Base-by-base conservation (phyloP, 2,113 vertebrate genomes). In the Apistogramma diplotaenia region DNA sequence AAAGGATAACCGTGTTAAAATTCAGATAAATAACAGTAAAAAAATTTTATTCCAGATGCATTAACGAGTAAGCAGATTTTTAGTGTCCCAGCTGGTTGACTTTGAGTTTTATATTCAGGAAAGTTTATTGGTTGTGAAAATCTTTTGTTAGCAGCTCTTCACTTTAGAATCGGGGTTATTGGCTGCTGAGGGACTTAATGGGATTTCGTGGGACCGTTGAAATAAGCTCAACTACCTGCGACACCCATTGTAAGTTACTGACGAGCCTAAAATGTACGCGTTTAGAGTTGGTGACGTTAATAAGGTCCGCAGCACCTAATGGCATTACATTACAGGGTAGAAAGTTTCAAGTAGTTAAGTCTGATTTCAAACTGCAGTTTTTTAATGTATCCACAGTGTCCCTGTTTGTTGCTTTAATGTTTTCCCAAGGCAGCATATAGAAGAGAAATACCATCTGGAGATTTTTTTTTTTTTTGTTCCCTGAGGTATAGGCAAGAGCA, bases 201-300 rank as follows among this genome's bases (percentile, higher is more conserved):
- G 74, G 62, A 35, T 81, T 85, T 81, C 70, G 60, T 53, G 70
- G 76, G 74, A 33, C 18, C 54, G 4, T 81, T 87, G 62, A 78
- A 79, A 33, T 49, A 4, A 49, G 6, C 25, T n/a, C 23, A 74
- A 43, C 40, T 70, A 70, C 46, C 51, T 65, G 31, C n/a, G n/a
- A 40, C 46, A 53, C 40, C 23, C 11, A 23, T 31, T 60, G 10
- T 25, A 62, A 31, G 16, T 65, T 19, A 37, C 21, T 55, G 25
- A 27, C 13, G 19, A 56, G 21, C 51, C 49, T 51, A 15, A 1
- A 21, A 29, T 27, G 11, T 43, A 33, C 40, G 49, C 35, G 59
- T 19, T n/a, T 29, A n/a, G 40, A 55, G 21, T 37, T 11, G 29
- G 62, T 70, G 40, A 43, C n/a, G 25, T 70, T 51, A 51, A 70